Conservation (phyloP, 2,113 vertebrate species). For the Anarrhichthys ocellatus region DNA sequence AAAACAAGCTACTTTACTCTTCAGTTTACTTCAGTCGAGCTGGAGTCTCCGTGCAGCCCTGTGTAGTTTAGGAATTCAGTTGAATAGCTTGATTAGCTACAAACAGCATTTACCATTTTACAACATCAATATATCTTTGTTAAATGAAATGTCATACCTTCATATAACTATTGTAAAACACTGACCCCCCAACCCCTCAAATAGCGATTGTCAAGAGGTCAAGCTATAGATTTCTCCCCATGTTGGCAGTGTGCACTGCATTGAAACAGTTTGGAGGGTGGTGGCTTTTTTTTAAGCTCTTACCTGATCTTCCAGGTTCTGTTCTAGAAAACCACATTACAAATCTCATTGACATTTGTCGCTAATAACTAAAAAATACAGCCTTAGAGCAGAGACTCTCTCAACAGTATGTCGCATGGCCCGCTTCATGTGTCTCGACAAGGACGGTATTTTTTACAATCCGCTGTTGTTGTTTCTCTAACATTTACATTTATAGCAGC, state of each 20-base stretch:
- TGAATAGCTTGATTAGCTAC: background rate
- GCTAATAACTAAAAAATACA: background rate
- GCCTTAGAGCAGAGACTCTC: background rate
- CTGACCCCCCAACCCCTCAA: background rate
- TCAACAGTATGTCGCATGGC: background rate
- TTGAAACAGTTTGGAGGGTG: background rate
- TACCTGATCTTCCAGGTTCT: background rate
- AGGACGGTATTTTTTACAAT: background rate
- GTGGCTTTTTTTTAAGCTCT: background rate
- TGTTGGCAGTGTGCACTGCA: background rate
- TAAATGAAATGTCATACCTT: background rate
- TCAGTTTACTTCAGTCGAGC: background rate
- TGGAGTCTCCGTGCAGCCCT: background rate
- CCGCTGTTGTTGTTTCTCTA: background rate
- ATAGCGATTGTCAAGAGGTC: background rate
- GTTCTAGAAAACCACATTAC: no score
- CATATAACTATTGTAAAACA: background rate
- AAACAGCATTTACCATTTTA: background rate
- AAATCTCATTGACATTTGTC: no score
- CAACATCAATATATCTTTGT: background rate
- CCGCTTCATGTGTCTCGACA: background rate
- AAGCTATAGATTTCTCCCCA: background rate
- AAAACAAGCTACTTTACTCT: slow-evolving; percentile 31
- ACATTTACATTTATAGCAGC: background rate
- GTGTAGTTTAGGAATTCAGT: background rate